Percentiles rank a stretch among this genome's conserved stretches.
These are phyloP conservation scores for Oscheius sp. DNA, from an alignment of 2,888 invertebrate species.

Conservation along the genomic window DNA sequence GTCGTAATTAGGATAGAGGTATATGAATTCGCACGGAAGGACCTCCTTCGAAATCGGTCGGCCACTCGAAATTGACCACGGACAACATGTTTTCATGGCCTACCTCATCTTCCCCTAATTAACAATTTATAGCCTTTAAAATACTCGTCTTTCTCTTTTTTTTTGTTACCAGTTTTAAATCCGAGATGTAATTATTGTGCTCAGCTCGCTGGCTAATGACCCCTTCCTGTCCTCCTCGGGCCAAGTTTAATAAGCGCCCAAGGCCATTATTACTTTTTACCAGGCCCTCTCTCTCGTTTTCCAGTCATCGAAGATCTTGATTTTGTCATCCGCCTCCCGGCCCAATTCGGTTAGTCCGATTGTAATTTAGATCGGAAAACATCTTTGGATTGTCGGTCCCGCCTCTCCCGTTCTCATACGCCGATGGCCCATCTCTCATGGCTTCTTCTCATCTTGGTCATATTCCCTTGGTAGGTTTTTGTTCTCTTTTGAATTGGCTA, in stretches of 20 bases:
- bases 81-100: too few species aligned
- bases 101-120: too few species aligned
- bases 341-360: not conserved
- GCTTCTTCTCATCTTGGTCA: not conserved
- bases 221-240: conserved; percentile 2
- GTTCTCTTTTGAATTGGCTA: not conserved
- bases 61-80: too few species aligned
- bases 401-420: not conserved
- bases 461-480: not conserved
- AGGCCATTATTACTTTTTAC: conserved; percentile 1
- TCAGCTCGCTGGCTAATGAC: not conserved
- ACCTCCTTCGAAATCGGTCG: too few species aligned
- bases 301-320: not conserved
- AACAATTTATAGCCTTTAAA: too few species aligned
- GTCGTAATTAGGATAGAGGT: too few species aligned
- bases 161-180: too few species aligned
- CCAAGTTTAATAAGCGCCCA: conserved; percentile 3
- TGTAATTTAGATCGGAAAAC: conserved; percentile 12
- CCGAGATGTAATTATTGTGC: too few species aligned
- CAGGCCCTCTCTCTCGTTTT: not conserved
- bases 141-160: too few species aligned
- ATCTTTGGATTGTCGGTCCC: not conserved
- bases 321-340: not conserved
- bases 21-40: too few species aligned
- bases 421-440: not conserved